A percentile compares a stretch with the other conserved stretches of the same genome.
Evolutionary conservation across 2,888 invertebrate genomes (phyloP).

Genomic region (Platycnemis pennipes): DNA sequence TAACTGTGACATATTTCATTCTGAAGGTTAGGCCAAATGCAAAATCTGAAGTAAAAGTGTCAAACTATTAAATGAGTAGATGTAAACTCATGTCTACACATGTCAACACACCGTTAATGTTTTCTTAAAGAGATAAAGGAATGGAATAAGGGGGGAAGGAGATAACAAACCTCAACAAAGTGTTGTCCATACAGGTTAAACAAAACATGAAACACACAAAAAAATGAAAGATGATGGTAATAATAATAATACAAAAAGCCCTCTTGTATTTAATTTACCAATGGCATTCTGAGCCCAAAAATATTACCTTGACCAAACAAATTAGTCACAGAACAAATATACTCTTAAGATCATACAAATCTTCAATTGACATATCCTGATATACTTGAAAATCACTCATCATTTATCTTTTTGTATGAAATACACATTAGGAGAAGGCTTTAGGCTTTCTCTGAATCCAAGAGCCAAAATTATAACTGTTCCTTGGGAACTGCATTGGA

Average conservation of each 20-base stretch:
- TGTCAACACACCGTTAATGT: not conserved
- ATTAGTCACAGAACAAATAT: not conserved
- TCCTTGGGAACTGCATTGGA: conserved; percentile 21
- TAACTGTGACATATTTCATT: not conserved
- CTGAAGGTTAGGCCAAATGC: not conserved
- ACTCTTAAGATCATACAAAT: not conserved
- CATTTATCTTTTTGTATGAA: not conserved
- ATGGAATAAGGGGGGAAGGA: conserved; percentile 32
- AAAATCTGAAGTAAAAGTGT: not conserved
- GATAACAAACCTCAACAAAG: conserved; percentile 52
- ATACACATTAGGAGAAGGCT: not conserved
- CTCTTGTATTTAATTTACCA: not conserved
- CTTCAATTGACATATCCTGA: conserved; percentile 2
- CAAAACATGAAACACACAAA: conserved; percentile 52
- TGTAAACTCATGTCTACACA: not conserved
- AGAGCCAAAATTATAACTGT: conserved; percentile 39
- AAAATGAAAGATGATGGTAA: conserved; percentile 24
- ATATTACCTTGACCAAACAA: not conserved
- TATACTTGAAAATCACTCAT: not conserved
- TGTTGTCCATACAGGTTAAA: conserved; percentile 49
- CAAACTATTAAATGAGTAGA: not conserved
- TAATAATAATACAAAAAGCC: conserved; percentile 49
- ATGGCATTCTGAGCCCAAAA: conserved; percentile 32
- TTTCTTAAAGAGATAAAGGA: conserved; percentile 23
- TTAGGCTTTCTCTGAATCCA: conserved; percentile 29